Conservation (phyloP, 2,113 vertebrate genomes). For the Gasterosteus aculeatus region DNA sequence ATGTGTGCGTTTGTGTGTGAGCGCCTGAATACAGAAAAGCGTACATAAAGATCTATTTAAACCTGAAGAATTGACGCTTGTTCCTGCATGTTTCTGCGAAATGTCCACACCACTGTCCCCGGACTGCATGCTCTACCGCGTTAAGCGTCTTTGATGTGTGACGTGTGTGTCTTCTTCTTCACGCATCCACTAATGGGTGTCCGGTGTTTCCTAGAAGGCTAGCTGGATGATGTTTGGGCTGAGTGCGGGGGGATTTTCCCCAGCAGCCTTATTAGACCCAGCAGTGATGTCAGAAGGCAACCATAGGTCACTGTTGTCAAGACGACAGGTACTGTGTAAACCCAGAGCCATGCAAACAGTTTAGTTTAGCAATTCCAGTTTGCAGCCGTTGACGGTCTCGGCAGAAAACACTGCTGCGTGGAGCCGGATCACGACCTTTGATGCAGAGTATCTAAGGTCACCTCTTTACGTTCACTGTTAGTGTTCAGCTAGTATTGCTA, state of each 20-base stretch:
- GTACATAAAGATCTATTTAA: constrained; percentile 17
- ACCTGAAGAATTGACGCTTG: not conserved
- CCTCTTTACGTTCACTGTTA: not conserved
- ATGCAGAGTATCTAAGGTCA: constrained; percentile 4
- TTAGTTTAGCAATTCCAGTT: constrained; percentile 9
- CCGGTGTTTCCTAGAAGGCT: constrained; percentile 62
- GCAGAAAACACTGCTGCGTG: not conserved
- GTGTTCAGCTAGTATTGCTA: not conserved
- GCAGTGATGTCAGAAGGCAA: constrained; percentile 70
- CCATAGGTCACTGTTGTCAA: constrained; percentile 68
- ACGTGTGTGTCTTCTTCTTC: not conserved
- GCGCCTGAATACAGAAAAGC: constrained; percentile 1
- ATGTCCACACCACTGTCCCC: not conserved
- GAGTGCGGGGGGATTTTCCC: constrained; percentile 66
- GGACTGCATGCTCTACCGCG: not conserved
- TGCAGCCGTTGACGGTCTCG: constrained; percentile 1
- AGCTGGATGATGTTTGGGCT: constrained; percentile 53
- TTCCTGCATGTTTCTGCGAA: not conserved
- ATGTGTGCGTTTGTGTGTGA: not conserved
- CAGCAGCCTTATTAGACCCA: constrained; percentile 66
- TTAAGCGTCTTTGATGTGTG: not conserved
- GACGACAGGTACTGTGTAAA: constrained; percentile 66
- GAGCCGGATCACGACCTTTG: not conserved
- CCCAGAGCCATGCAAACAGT: constrained; percentile 28
- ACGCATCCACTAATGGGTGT: constrained; percentile 22